Conservation (phyloP, 2,888 invertebrate species). For the Muscina levida region DNA sequence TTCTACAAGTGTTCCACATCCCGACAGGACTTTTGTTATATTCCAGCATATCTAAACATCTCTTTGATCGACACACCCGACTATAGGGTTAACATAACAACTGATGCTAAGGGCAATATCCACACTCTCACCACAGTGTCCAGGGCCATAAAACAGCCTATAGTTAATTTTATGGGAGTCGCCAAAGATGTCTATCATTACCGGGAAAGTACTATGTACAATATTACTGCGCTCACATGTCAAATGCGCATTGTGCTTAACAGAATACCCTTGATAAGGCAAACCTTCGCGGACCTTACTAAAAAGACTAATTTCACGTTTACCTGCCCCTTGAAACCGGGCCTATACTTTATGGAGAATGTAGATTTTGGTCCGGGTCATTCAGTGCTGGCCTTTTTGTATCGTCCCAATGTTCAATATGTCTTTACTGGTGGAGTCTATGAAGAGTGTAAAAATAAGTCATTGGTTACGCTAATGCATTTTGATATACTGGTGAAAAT, state of each 20-base stretch:
- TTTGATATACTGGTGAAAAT: no score
- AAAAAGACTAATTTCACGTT: constrained; percentile 71
- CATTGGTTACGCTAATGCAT: constrained; percentile 58
- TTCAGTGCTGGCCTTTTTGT: constrained; percentile 62
- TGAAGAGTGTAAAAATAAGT: constrained; percentile 65
- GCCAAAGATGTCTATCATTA: constrained; percentile 61
- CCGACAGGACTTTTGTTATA: no score
- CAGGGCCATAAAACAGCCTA: constrained; percentile 65
- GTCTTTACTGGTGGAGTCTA: constrained; percentile 67
- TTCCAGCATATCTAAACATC: no score
- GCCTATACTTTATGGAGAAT: constrained; percentile 66
- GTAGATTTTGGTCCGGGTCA: constrained; percentile 25
- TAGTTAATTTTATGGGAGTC: constrained; percentile 65
- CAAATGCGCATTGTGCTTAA: constrained; percentile 67
- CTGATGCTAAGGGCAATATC: constrained; percentile 67
- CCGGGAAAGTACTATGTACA: constrained; percentile 67
- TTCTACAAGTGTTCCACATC: no score
- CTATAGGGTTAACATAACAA: constrained; percentile 72
- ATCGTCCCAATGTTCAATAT: constrained; percentile 67
- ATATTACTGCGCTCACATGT: constrained; percentile 70
- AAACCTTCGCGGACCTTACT: constrained; percentile 67
- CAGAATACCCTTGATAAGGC: constrained; percentile 70
- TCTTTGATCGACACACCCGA: no score
- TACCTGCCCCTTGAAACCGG: constrained; percentile 70
- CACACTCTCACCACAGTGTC: constrained; percentile 70